Conservation (phyloP, 2,888 invertebrate species). For the Thyatira batis region DNA sequence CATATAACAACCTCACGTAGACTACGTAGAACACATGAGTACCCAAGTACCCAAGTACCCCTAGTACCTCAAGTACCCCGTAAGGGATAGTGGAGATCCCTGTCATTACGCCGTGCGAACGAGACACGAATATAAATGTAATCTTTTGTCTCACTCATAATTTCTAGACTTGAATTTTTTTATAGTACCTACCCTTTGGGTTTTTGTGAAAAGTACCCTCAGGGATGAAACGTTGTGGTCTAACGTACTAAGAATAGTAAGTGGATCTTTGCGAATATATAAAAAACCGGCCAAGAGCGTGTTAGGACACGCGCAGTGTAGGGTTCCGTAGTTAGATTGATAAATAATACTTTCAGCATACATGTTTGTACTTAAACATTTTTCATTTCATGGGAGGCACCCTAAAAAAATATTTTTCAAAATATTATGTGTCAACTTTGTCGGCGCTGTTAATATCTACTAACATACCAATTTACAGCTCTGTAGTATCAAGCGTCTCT, state of each 20-base stretch:
- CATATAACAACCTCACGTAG: background rate
- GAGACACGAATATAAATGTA: slow-evolving; percentile 26
- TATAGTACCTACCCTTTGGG: slow-evolving; percentile 15
- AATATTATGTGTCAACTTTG: too few relatives aligned
- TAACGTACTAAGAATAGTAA: background rate
- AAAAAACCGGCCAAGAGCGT: too few relatives aligned
- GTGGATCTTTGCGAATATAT: background rate
- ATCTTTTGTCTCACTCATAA: background rate
- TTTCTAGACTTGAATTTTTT: slow-evolving; percentile 18
- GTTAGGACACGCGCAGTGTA: too few relatives aligned
- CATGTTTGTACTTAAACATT: too few relatives aligned
- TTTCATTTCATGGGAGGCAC: too few relatives aligned
- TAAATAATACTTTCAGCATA: too few relatives aligned
- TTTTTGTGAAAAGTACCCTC: slow-evolving; percentile 9
- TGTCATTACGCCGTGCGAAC: slow-evolving; percentile 11
- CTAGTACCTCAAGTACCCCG: background rate
- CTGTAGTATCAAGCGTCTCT: too few relatives aligned
- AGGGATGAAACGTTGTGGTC: background rate
- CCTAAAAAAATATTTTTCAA: too few relatives aligned
- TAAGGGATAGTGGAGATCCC: slow-evolving; percentile 12
- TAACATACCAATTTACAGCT: too few relatives aligned
- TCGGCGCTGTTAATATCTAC: too few relatives aligned
- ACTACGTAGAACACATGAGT: background rate
- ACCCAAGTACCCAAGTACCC: background rate
- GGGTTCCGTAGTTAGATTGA: too few relatives aligned